Percentiles rank a stretch among this genome's conserved stretches.
phyloP scores from a whole-genome alignment of 2,888 invertebrate genomes.

The Trimorus sp. region DNA sequence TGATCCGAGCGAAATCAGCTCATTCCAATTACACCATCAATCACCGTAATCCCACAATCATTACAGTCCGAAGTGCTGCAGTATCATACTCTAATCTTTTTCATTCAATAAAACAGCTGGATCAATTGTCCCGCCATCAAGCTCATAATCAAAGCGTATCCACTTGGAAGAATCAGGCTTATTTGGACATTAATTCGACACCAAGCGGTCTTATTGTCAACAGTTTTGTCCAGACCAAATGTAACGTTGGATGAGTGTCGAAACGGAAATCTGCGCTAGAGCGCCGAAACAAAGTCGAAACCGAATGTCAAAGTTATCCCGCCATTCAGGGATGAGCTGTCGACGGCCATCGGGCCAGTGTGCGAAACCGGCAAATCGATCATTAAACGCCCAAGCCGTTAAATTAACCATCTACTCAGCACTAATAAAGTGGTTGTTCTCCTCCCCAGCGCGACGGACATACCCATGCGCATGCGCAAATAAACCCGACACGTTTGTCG shows the following conservation, averaged over 20 bases:
- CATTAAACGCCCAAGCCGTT: conserved; percentile 76
- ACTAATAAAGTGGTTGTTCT: conserved; percentile 74
- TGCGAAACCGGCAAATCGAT: conserved; percentile 75
- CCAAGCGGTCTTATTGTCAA: not conserved
- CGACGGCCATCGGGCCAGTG: conserved; percentile 49
- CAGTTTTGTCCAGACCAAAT: not conserved
- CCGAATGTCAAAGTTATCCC: conserved; percentile 46
- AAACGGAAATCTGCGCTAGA: conserved; percentile 25
- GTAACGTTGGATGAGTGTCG: conserved; percentile 19
- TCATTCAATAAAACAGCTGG: no score
- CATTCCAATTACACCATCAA: no score
- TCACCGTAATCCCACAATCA: no score
- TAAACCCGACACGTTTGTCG: conserved; percentile 14
- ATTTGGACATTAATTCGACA: conserved; percentile 18
- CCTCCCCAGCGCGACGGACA: conserved; percentile 34
- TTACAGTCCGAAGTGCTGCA: no score
- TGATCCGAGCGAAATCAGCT: no score
- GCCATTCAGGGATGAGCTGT: conserved; percentile 30
- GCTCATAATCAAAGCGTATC: no score
- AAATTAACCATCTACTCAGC: conserved; percentile 74
- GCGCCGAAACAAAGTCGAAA: conserved; percentile 36
- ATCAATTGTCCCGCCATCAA: no score
- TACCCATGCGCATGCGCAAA: conserved; percentile 35
- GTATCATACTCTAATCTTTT: no score
- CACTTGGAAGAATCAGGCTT: no score